Evolutionary conservation across 2,797 vertebrate species (phyloP).

Genomic region (Cyprinodon diabolis): DNA sequence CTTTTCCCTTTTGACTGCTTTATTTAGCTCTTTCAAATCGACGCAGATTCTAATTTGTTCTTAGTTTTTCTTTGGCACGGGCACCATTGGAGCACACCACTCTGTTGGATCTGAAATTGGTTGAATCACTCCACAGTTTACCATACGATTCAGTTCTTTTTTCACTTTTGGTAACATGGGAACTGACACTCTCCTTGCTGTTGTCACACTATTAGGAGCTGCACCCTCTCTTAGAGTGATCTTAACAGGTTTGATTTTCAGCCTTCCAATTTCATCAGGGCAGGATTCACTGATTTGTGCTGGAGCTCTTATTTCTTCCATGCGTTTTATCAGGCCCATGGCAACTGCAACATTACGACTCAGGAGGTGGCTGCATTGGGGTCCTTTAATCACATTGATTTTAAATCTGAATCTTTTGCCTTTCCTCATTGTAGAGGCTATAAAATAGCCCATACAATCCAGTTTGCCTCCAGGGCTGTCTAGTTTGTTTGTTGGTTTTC

Average conservation of each 20-base stretch:
- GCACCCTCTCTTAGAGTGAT: neutral
- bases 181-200: neutral
- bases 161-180: neutral
- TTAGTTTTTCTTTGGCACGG: neutral
- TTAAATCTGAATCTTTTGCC: neutral
- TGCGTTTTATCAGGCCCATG: constrained; percentile 1
- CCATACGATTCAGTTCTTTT: neutral
- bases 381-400: neutral
- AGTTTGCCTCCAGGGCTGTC: constrained; percentile 3
- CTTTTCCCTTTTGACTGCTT: neutral
- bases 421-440: neutral
- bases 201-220: neutral
- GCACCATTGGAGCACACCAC: neutral
- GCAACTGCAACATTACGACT: constrained; percentile 1
- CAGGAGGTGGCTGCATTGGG: neutral
- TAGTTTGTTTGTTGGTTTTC: too few relatives aligned
- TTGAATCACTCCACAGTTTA: neutral
- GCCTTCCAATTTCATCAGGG: neutral
- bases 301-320: neutral
- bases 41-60: neutral
- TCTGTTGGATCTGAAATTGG: neutral
- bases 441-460: neutral
- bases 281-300: neutral
- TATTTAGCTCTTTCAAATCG: neutral
- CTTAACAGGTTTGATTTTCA: constrained; percentile 2